These are phyloP conservation scores for Limnephilus auricula DNA, from an alignment of 2,888 invertebrate species.

Conservation along the genomic window DNA sequence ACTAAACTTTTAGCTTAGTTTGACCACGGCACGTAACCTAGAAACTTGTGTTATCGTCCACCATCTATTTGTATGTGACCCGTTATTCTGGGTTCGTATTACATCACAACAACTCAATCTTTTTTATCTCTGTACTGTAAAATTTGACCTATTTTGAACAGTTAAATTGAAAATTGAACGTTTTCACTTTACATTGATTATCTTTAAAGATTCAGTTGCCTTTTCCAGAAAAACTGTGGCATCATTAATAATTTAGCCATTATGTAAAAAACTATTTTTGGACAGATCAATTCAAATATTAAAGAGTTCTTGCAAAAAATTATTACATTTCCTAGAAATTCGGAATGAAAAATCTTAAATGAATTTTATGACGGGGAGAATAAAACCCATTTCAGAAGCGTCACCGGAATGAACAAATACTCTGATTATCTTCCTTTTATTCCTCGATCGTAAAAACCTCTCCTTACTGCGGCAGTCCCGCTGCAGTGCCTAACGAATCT, in stretches of 20 bases:
- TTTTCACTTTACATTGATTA: no score
- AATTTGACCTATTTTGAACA: no score
- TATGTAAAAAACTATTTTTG: no score
- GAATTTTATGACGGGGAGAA: not conserved
- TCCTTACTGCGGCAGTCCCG: not conserved
- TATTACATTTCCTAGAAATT: no score
- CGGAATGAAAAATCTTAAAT: not conserved
- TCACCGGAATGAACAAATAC: not conserved
- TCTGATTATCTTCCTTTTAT: not conserved
- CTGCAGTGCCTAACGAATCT: not conserved
- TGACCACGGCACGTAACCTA: not conserved
- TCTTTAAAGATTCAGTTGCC: no score
- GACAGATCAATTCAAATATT: no score
- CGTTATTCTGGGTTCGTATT: not conserved
- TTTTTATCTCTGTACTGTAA: no score
- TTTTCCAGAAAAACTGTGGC: no score
- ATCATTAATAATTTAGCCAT: no score
- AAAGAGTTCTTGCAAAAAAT: no score
- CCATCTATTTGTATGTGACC: not conserved
- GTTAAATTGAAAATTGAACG: no score
- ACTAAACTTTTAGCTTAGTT: no score
- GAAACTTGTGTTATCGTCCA: not conserved
- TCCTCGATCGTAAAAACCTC: not conserved
- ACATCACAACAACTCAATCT: not conserved
- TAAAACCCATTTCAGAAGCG: not conserved